A percentile compares a stretch with the other conserved stretches of the same genome.
phyloP scores from a whole-genome alignment of 2,113 vertebrate species.

The Neolamprologus modestus region DNA sequence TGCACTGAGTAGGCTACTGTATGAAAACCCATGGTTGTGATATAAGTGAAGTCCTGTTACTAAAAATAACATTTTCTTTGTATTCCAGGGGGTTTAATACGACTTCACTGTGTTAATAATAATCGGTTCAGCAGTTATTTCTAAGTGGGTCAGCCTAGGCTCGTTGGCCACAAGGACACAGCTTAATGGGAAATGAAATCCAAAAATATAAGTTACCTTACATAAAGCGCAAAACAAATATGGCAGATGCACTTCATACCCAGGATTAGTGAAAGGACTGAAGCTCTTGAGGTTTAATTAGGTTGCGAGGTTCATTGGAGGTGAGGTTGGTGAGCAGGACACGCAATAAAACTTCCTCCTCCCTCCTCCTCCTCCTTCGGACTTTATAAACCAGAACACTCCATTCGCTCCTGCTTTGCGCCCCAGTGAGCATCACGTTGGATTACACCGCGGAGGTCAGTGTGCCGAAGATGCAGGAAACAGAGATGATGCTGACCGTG shows the following conservation, averaged over 20 bases:
- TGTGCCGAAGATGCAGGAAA: background rate
- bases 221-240: background rate
- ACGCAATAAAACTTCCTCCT: constrained; percentile 29
- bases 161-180: background rate
- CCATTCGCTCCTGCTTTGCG: background rate
- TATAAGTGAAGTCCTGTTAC: background rate
- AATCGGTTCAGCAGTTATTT: background rate
- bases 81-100: background rate
- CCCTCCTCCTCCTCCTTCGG: constrained; percentile 6
- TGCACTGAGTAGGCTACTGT: background rate
- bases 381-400: constrained; percentile 39
- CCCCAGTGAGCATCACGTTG: background rate
- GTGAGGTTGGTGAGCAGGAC: constrained; percentile 16
- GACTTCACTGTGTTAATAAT: background rate
- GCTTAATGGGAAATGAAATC: background rate
- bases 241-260: background rate
- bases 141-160: background rate
- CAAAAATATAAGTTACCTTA: background rate
- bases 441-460: background rate
- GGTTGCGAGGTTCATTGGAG: constrained; percentile 6
- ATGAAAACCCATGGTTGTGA: background rate
- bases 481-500: background rate
- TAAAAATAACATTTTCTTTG: background rate
- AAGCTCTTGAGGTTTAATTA: constrained; percentile 9
- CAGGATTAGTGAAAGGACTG: background rate